Evolutionary conservation across 2,797 vertebrate genomes (phyloP), one percentile per base, ranked within the genome.

Genomic region (Sebastes oblongus): DNA sequence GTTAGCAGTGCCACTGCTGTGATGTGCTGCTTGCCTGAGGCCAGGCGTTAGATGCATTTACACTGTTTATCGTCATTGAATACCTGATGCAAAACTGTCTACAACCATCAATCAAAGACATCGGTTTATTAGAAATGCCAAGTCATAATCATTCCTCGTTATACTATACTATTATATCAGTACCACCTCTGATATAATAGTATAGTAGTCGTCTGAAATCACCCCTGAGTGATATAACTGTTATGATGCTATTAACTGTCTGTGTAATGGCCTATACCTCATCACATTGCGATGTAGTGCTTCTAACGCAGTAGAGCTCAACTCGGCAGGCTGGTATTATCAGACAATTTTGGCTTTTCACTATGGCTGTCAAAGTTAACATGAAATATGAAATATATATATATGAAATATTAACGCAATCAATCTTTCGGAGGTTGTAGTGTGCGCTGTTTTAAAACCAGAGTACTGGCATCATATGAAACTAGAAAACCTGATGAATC

Each of bases 21-120:
- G 39, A 61, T 73, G 72, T 64, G 70, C 50, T 72, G 34, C 67
- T 74, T 74, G 66, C 42, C 36, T n/a, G 24, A 54, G n/a, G 67
- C 34, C 72, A 70, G 72, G 62, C 67, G 32, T 80, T 72, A 36
- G 34, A 76, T 56, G 71, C 55, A 58, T 70, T 78, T 25, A 36
- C 29, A 32, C 30, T n/a, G 30, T 50, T 60, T 27, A 74, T 29
- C 6, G 36, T 36, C 71, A 66, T 64, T 46, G 62, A 55, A 18
- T 20, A 22, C 52, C 59, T 83, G 13, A 52, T 50, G 39, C 68
- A 10, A 70, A 56, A 46, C 22, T 24, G 20, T 20, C 30, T 34
- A 20, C 34, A 70, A 14, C 1, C 13, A 55, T 50, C 11, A 56
- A 64, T 67, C 20, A 60, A 34, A 69, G 18, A 55, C 20, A 39